Base-by-base conservation (phyloP, 2,113 vertebrate genomes). In the Amazona vittata region DNA sequence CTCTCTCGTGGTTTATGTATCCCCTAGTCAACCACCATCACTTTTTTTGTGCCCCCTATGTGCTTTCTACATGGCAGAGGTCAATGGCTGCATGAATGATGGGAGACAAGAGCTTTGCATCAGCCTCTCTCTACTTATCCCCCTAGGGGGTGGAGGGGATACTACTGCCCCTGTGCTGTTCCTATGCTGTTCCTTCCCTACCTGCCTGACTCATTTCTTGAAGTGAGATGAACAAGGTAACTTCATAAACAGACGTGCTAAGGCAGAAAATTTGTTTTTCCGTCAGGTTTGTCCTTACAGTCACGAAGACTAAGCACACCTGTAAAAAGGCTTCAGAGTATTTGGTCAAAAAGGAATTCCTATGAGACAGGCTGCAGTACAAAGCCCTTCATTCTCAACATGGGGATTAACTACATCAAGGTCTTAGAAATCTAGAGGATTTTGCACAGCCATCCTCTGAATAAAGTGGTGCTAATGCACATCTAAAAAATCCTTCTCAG, bases 91-190 rank as follows among this genome's bases (percentile, higher is more conserved):
- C 12, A 53, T n/a, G 11, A 89, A 57, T 47, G 15, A 10, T 1
- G 44, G 20, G 31, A 81, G 29, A 44, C 3, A 78, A 94, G 90
- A 78, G 0, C 3, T 41, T 59, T 74, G 8, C 20, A 11, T 20
- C 35, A 68, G 9, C 29, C 15, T 76, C 25, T 79, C 13, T 62
- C 24, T 20, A 15, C 12, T 37, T 79, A 52, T 6, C 11, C 1
- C 19, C 4, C 19, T 0, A 10, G 12, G 2, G 10, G 6, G 3
- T 0, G 10, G 11, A 2, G 9, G 5, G 4, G 8, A 31, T 5
- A 37, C 25, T 60, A 60, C 19, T 44, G 4, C 46, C 52, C 28
- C 50, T 76, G 15, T 64, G 8, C 18, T 47, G 12, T 29, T 31
- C 28, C 50, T 76, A 12, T 64, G 8, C 18, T 47, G 12, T 29